phyloP scores from a whole-genome alignment of 1,140 invertebrate genomes.

The Olivierus martensii region DNA sequence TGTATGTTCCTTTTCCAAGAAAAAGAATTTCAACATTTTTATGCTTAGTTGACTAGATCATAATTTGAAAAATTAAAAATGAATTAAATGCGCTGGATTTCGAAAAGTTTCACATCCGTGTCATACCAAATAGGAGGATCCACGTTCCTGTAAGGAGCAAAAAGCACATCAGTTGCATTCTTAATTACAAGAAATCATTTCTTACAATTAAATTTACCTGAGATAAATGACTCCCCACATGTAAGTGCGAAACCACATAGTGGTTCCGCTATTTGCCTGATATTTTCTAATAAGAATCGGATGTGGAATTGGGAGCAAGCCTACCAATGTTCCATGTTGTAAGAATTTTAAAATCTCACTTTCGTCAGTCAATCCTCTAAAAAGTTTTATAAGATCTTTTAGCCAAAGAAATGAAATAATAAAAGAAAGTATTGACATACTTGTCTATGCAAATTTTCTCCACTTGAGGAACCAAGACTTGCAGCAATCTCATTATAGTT shows the following conservation, averaged over 20 bases:
- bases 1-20: too few relatives aligned
- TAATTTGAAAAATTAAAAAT: too few relatives aligned
- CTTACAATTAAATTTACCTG: slow-evolving; percentile 45
- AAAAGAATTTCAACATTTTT: too few relatives aligned
- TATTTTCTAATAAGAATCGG: slow-evolving; percentile 98
- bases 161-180: background rate
- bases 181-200: background rate
- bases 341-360: slow-evolving; percentile 98
- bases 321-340: slow-evolving; percentile 96
- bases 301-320: slow-evolving; percentile 94
- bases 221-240: slow-evolving; percentile 99
- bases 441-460: slow-evolving; percentile 99
- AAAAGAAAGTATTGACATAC: slow-evolving; percentile 41
- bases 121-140: slow-evolving; percentile 99
- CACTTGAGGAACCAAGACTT: slow-evolving; percentile 97
- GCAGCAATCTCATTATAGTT: slow-evolving; percentile 95
- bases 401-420: slow-evolving; percentile 15
- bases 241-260: slow-evolving; percentile 97
- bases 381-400: slow-evolving; percentile 21
- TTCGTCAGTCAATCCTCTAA: slow-evolving; percentile 94
- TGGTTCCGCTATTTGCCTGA: slow-evolving; percentile 86
- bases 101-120: slow-evolving; percentile 96
- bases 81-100: slow-evolving; percentile 52
- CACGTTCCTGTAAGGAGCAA: slow-evolving; percentile 56
- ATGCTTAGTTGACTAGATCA: too few relatives aligned